phyloP scores from a whole-genome alignment of 2,113 vertebrate species.

The Fregetta grallaria region DNA sequence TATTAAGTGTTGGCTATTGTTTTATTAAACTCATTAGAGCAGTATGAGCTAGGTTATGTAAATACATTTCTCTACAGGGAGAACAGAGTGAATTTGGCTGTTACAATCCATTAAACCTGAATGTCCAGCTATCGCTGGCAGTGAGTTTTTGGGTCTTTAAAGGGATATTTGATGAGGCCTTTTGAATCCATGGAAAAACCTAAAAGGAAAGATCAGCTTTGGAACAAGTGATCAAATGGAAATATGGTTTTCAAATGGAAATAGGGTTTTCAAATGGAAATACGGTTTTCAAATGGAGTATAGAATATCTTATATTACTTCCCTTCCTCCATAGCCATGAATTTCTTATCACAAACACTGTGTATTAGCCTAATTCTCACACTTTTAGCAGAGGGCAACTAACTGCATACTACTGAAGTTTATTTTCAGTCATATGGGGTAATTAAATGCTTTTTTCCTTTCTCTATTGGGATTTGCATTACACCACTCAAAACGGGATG shows the following conservation, averaged over 20 bases:
- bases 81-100: background rate
- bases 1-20: background rate
- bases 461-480: background rate
- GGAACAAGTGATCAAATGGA: background rate
- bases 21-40: background rate
- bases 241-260: background rate
- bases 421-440: background rate
- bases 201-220: background rate
- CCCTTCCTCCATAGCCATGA: background rate
- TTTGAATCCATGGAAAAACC: background rate
- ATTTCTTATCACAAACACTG: background rate
- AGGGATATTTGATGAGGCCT: background rate
- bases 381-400: background rate
- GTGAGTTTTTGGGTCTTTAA: background rate
- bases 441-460: background rate
- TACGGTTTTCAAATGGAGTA: background rate
- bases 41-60: background rate
- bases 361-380: background rate
- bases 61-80: background rate
- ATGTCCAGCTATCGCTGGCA: background rate
- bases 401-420: background rate
- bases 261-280: background rate
- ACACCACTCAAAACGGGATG: background rate
- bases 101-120: background rate
- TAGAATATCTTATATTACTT: background rate